Evolutionary conservation across 1,140 invertebrate genomes (phyloP).

Genomic region (Tetragnatha versicolor): DNA sequence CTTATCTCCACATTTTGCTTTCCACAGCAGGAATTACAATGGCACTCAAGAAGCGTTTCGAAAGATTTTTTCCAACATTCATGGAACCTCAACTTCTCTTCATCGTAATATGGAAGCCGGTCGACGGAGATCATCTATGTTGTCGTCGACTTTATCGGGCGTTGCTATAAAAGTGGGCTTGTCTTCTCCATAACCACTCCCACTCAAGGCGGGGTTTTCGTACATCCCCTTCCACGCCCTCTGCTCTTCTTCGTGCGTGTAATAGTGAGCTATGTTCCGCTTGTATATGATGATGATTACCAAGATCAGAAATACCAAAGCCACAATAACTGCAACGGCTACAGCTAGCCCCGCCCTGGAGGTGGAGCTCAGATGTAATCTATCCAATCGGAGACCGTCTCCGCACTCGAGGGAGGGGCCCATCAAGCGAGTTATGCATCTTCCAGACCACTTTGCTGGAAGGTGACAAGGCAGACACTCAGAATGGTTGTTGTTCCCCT

Average conservation of each 20-base stretch:
- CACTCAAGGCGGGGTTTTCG: constrained; percentile 33
- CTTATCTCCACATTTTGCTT: too few relatives aligned
- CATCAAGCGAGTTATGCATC: too few relatives aligned
- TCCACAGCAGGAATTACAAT: too few relatives aligned
- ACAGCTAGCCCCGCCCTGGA: constrained; percentile 60
- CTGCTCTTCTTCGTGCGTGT: constrained; percentile 74
- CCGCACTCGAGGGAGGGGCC: constrained; percentile 14
- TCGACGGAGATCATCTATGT: constrained; percentile 33
- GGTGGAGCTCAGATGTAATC: constrained; percentile 22
- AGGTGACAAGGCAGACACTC: too few relatives aligned
- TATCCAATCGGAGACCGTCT: constrained; percentile 4
- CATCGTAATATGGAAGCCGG: constrained; percentile 22
- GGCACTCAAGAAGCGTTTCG: too few relatives aligned
- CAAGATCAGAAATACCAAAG: constrained; percentile 61
- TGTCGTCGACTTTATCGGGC: constrained; percentile 40
- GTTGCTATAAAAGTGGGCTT: constrained; percentile 36
- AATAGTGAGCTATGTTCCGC: constrained; percentile 73
- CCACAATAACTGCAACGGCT: constrained; percentile 61
- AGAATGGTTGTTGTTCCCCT: too few relatives aligned
- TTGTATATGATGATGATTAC: constrained; percentile 64
- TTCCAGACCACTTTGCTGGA: too few relatives aligned
- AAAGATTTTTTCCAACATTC: too few relatives aligned
- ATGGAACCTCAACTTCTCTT: too few relatives aligned
- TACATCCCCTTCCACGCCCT: constrained; percentile 48
- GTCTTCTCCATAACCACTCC: constrained; percentile 15